These are phyloP conservation scores for Trinorchestia longiramus DNA, from an alignment of 1,140 invertebrate species.

Conservation along the genomic window DNA sequence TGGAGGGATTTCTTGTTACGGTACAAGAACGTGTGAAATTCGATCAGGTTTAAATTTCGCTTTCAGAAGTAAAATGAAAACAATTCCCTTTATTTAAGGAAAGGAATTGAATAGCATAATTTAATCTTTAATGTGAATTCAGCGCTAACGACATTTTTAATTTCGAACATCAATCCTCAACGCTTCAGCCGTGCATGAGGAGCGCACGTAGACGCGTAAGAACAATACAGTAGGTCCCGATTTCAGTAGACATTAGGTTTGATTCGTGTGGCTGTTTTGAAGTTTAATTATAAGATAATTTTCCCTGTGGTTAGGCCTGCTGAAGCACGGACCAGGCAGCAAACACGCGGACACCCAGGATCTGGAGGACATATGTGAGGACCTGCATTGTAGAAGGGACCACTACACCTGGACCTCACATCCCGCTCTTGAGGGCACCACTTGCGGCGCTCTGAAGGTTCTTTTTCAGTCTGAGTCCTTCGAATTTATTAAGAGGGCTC, in stretches of 20 bases:
- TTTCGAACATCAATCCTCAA: no score
- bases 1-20: neutral
- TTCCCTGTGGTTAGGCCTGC: slow-evolving; percentile 40
- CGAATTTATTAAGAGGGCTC: no score
- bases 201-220: no score
- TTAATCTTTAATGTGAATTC: neutral
- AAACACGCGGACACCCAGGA: slow-evolving; percentile 72
- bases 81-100: neutral
- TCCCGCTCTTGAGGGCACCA: slow-evolving; percentile 75
- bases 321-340: slow-evolving; percentile 75
- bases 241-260: no score
- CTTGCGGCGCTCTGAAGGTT: slow-evolving; percentile 69
- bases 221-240: no score
- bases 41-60: neutral
- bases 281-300: no score
- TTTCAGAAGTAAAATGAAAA: neutral
- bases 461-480: neutral
- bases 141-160: neutral
- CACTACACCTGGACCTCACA: slow-evolving; percentile 75
- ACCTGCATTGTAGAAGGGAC: slow-evolving; percentile 75
- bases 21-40: neutral
- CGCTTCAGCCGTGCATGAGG: no score
- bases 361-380: slow-evolving; percentile 74
- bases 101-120: neutral
- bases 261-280: no score